These are phyloP conservation scores for Dufourea novaeangliae DNA, from an alignment of 1,140 invertebrate species.

Conservation along the genomic window DNA sequence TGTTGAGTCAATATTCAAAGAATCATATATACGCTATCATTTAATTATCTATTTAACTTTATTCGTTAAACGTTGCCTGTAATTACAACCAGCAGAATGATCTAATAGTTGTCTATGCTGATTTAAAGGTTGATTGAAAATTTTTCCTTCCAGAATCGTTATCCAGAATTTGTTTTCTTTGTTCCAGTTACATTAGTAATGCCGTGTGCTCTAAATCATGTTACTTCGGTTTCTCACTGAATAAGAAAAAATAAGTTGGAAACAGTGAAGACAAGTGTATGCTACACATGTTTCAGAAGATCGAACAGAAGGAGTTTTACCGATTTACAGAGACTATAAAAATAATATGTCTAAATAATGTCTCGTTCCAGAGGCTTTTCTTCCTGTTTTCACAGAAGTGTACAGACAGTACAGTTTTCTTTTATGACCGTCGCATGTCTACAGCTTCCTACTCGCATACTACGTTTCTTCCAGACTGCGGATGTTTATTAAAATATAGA, in stretches of 20 bases:
- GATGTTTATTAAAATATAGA: neutral
- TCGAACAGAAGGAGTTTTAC: constrained; percentile 29
- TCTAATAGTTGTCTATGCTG: too few species aligned
- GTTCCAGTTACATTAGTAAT: constrained; percentile 27
- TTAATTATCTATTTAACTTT: too few species aligned
- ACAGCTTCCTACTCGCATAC: constrained; percentile 24
- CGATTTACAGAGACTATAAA: constrained; percentile 62
- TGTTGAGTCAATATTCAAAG: too few species aligned
- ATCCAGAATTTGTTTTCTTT: neutral
- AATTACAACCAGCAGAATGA: too few species aligned
- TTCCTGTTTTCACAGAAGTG: constrained; percentile 51
- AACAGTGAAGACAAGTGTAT: constrained; percentile 3
- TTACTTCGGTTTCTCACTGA: neutral
- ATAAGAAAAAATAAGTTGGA: constrained; percentile 43
- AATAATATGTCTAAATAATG: constrained; percentile 61
- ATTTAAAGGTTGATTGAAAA: neutral
- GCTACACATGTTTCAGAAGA: neutral
- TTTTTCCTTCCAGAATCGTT: neutral
- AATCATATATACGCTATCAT: too few species aligned
- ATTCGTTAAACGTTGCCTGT: neutral
- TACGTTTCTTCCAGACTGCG: constrained; percentile 7
- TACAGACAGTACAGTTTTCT: constrained; percentile 34
- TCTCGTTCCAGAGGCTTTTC: constrained; percentile 31
- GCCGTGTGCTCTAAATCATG: neutral
- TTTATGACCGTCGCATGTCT: constrained; percentile 52